These are phyloP conservation scores for Perognathus longimembris DNA, from an alignment of 2,113 vertebrate genomes.

Conservation along the genomic window DNA sequence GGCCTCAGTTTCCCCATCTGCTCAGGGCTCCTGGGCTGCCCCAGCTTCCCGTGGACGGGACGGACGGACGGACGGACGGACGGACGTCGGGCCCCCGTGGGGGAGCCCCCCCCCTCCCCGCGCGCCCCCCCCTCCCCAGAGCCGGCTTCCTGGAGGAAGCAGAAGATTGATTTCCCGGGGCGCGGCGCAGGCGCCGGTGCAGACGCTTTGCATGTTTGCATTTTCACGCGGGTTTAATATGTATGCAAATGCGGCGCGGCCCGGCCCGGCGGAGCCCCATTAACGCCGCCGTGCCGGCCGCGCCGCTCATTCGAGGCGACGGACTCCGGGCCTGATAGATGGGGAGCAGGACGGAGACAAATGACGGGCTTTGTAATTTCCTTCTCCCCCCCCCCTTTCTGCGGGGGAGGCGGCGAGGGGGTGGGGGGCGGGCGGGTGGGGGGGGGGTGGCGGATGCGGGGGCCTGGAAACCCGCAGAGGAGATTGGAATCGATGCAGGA, in stretches of 20 bases:
- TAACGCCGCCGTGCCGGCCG: conserved; percentile 86
- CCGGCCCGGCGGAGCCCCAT: conserved; percentile 89
- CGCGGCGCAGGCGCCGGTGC: conserved; percentile 88
- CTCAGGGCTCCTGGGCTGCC: too few relatives aligned
- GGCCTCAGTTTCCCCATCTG: too few relatives aligned
- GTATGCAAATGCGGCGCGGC: conserved; percentile 91
- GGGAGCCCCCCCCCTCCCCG: too few relatives aligned
- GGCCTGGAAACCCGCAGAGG: conserved; percentile 67
- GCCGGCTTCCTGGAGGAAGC: conserved; percentile 86
- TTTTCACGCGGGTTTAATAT: conserved; percentile 90
- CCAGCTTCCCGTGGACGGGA: background rate
- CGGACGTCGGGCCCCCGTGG: background rate
- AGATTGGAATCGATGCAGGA: too few relatives aligned
- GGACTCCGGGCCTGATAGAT: conserved; percentile 89
- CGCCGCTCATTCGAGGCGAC: conserved; percentile 86
- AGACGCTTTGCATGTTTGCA: conserved; percentile 91
- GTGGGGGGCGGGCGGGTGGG: too few relatives aligned
- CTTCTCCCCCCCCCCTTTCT: conserved; percentile 79
- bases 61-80: background rate
- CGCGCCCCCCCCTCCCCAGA: too few relatives aligned
- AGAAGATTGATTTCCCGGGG: conserved; percentile 90
- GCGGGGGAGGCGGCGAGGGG: conserved; percentile 70
- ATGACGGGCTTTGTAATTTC: conserved; percentile 87
- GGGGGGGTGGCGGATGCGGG: too few relatives aligned
- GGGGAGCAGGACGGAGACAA: conserved; percentile 86